Percentiles rank a stretch among this genome's conserved stretches.
Conservation (phyloP, 2,888 invertebrate species). For the Acanthoscelides obtectus region DNA sequence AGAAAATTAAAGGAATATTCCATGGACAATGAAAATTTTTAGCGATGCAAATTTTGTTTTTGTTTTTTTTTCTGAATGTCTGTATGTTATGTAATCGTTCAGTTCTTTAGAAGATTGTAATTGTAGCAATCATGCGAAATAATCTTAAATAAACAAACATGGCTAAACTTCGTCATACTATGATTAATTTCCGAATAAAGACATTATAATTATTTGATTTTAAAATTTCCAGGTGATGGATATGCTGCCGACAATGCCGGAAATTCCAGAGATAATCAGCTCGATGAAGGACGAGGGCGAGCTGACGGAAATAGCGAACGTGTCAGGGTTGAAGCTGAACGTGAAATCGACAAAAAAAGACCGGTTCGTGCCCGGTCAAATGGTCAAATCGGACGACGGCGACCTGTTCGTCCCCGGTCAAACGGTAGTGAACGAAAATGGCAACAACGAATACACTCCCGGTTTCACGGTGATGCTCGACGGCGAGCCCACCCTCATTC, state of each 20-base stretch:
- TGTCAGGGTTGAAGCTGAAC: constrained; percentile 55
- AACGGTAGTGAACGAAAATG: constrained; percentile 66
- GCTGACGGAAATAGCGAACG: constrained; percentile 55
- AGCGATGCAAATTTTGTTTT: no score
- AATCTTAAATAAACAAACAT: no score
- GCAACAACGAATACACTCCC: constrained; percentile 69
- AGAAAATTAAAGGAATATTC: no score
- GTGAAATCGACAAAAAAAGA: constrained; percentile 58
- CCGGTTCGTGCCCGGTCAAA: constrained; percentile 70
- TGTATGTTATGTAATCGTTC: no score
- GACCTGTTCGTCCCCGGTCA: constrained; percentile 61
- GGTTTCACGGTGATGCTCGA: constrained; percentile 76
- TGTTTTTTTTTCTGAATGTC: no score
- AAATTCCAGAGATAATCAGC: constrained; percentile 59
- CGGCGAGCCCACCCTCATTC: constrained; percentile 73
- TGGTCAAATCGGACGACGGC: constrained; percentile 58
- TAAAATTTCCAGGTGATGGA: constrained; percentile 40
- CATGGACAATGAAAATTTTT: no score
- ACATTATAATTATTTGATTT: no score
- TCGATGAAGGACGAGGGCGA: constrained; percentile 58
- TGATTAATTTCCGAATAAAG: no score
- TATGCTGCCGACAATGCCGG: constrained; percentile 58
- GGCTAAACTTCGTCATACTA: no score
- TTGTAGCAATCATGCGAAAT: no score
- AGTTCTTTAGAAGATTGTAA: no score